Evolutionary conservation across 2,797 vertebrate genomes (phyloP).

Genomic region (Premnoplex brunnescens): DNA sequence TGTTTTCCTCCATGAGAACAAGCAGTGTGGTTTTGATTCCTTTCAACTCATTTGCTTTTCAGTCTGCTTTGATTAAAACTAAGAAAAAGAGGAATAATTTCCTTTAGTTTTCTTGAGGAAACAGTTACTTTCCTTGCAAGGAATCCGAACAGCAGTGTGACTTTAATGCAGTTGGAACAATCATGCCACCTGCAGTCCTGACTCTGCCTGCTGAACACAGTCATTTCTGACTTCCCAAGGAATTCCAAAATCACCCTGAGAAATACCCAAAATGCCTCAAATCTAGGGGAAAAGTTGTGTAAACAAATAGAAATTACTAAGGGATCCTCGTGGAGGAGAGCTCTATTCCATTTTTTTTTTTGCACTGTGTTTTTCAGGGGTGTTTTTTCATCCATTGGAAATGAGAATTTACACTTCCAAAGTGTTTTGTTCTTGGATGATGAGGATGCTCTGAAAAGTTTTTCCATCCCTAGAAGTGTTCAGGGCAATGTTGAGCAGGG

Average conservation of each 20-base stretch:
- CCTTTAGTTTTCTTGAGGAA: neutral
- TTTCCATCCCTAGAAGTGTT: too few species aligned
- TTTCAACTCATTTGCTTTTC: neutral
- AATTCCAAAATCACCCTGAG: neutral
- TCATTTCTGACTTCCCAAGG: neutral
- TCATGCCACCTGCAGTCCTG: constrained; percentile 63
- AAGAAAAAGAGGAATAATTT: neutral
- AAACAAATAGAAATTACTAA: neutral
- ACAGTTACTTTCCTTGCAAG: neutral
- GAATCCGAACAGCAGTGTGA: neutral
- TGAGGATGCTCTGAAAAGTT: neutral
- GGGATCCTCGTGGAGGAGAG: rapidly evolving
- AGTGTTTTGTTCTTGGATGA: neutral
- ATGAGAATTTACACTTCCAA: neutral
- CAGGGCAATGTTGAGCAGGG: neutral
- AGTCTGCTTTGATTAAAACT: neutral
- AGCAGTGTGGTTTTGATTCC: neutral
- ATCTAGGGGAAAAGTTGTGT: neutral
- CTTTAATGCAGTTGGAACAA: constrained; percentile 40
- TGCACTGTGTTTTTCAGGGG: neutral
- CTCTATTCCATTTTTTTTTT: neutral
- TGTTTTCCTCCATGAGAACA: neutral
- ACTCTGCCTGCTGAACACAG: neutral
- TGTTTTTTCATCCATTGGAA: rapidly evolving
- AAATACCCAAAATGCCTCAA: neutral